Evolutionary conservation across 2,113 vertebrate genomes (phyloP).

Genomic region (Upupa epops): DNA sequence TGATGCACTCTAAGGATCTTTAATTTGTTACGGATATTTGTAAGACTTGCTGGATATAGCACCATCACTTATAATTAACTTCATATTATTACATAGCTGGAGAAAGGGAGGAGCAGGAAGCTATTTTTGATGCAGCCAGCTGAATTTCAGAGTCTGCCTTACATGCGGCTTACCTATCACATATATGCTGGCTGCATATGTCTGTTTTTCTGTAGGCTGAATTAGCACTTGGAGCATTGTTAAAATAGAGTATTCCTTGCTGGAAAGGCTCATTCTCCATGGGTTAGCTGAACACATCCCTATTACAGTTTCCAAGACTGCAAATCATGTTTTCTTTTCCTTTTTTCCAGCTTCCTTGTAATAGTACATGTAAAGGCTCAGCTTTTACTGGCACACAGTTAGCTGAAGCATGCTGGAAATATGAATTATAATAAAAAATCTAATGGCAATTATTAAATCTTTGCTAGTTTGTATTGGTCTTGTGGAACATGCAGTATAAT

Average conservation of each 20-base stretch:
- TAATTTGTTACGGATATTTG: background rate
- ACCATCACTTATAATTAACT: background rate
- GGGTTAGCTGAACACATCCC: background rate
- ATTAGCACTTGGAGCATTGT: background rate
- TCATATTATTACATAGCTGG: background rate
- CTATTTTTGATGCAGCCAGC: accelerated
- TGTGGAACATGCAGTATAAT: background rate
- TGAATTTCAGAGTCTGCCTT: background rate
- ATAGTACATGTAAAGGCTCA: background rate
- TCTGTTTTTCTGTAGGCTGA: background rate
- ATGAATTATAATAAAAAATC: background rate
- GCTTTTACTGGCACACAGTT: background rate
- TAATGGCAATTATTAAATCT: background rate
- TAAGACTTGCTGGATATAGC: background rate
- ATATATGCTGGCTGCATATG: background rate
- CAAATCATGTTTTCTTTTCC: background rate
- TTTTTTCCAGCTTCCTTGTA: background rate
- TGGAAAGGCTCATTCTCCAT: background rate
- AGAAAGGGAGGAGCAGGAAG: background rate
- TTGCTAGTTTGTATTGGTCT: background rate
- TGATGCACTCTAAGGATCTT: background rate
- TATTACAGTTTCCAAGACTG: background rate
- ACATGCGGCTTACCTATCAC: background rate
- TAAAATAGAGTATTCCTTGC: background rate
- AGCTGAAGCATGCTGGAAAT: background rate